These are phyloP conservation scores for Todiramphus saurophagus DNA, from an alignment of 2,113 vertebrate genomes.

Conservation along the genomic window DNA sequence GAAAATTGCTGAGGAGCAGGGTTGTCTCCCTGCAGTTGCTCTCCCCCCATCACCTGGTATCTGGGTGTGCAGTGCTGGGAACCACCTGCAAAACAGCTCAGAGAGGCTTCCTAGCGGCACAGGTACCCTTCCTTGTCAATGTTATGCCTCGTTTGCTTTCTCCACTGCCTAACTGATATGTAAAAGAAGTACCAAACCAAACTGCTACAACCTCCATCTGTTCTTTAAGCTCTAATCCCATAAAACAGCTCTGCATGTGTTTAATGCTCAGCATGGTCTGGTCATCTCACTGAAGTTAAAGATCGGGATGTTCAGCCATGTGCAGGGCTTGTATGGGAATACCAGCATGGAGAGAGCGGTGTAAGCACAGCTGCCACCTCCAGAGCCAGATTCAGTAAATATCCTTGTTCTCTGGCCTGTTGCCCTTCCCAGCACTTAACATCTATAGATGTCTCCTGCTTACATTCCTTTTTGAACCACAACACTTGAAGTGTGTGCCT, in stretches of 20 bases:
- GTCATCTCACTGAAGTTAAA: background rate
- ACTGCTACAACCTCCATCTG: background rate
- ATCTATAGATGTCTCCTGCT: background rate
- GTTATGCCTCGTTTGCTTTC: background rate
- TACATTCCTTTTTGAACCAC: background rate
- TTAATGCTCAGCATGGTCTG: background rate
- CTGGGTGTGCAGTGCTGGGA: background rate
- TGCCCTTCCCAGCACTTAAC: background rate
- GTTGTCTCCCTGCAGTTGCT: rapidly evolving
- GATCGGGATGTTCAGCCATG: background rate
- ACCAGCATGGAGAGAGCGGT: background rate
- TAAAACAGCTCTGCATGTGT: background rate
- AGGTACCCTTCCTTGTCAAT: background rate
- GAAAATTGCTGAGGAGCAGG: background rate
- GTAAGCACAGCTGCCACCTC: background rate
- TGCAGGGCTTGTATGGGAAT: background rate
- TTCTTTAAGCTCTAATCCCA: background rate
- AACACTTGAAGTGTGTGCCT: rapidly evolving
- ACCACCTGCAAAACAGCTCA: background rate
- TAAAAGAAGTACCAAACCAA: background rate
- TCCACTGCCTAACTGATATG: background rate
- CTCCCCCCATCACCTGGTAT: no score
- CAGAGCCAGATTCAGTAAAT: background rate
- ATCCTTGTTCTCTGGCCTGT: background rate
- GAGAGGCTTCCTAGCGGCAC: background rate